Base-by-base conservation (phyloP, 2,888 invertebrate species). In the Epirrhoe tristata region DNA sequence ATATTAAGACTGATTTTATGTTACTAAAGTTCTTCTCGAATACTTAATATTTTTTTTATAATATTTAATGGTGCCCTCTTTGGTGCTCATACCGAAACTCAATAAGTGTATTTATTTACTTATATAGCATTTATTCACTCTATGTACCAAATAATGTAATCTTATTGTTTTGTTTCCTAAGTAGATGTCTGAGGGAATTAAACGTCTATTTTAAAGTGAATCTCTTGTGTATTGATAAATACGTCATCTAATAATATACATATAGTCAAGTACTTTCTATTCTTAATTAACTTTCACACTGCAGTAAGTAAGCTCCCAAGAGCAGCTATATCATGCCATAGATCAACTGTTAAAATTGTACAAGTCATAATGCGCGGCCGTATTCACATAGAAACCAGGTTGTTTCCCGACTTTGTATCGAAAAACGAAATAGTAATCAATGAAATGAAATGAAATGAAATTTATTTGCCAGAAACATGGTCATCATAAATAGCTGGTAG, bases 1-100 rank as follows among this genome's bases (percentile, higher is more conserved):
- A 57, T 73, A 77, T 63, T 75, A 84, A 87, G 88, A 86, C 88
- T 88, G 88, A 87, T 83, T 81, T 14, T 76, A 72, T 71, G 75
- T 70, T 73, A n/a, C 77, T 71, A 73, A 69, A n/a, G n/a, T 63
- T 72, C 67, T 66, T 63, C 39, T 71, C 65, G 68, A 59, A 67
- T 59, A 57, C 61, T 54, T 53, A 16, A 32, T 53, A 16, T 34
- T 61, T 72, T 56, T 69, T 62, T n/a, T n/a, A n/a, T n/a, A n/a
- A n/a, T 62, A 58, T 63, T 62, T 67, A 66, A 57, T 58, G 61
- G 59, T 69, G 64, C 62, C 66, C 1, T 55, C 6, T 58, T 55
- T 60, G 68, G 70, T 71, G 70, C 66, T 70, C 54, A 46, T 12
- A 43, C 12, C 5, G 12, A 43, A 3, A 43, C 39, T 43, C 39